Percentiles rank a stretch among this genome's conserved stretches.
Conservation (phyloP, 2,797 vertebrate genomes). For the Falco peregrinus region DNA sequence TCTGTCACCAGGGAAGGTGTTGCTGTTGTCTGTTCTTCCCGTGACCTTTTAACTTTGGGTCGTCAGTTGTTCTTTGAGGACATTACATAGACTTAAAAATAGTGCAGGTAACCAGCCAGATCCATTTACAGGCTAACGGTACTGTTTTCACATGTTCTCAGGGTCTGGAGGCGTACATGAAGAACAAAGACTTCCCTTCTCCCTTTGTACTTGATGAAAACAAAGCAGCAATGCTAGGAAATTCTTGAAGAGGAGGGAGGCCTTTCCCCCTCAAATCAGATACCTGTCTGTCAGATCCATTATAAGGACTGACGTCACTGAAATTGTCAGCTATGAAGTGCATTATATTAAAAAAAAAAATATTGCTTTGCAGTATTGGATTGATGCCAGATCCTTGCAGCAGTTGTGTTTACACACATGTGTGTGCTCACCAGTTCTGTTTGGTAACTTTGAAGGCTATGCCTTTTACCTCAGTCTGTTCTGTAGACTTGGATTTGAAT, state of each 20-base stretch:
- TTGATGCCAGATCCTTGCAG: not conserved
- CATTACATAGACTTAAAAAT: not conserved
- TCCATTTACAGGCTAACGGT: not conserved
- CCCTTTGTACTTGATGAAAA: slow-evolving; percentile 82
- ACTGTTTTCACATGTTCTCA: slow-evolving; percentile 56
- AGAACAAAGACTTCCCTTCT: slow-evolving; percentile 76
- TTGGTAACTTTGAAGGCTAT: not conserved
- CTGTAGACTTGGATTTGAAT: not conserved
- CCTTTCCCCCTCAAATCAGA: not conserved
- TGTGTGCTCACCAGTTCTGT: not conserved
- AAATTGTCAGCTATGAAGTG: slow-evolving; percentile 1
- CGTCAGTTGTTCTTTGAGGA: not conserved
- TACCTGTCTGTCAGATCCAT: not conserved
- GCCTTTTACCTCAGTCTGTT: slow-evolving; percentile 13
- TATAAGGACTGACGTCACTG: not conserved
- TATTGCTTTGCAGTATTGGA: not conserved
- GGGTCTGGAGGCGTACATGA: slow-evolving; percentile 86
- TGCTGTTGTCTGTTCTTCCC: not conserved
- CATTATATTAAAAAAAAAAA: not conserved
- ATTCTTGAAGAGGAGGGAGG: slow-evolving; percentile 47
- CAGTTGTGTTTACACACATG: not conserved
- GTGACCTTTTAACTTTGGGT: not conserved
- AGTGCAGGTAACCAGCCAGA: not conserved
- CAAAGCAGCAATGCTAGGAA: slow-evolving; percentile 50
- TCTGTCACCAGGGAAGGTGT: not conserved